Evolutionary conservation across 2,888 invertebrate species (phyloP).

Genomic region (Oscheius onirici): DNA sequence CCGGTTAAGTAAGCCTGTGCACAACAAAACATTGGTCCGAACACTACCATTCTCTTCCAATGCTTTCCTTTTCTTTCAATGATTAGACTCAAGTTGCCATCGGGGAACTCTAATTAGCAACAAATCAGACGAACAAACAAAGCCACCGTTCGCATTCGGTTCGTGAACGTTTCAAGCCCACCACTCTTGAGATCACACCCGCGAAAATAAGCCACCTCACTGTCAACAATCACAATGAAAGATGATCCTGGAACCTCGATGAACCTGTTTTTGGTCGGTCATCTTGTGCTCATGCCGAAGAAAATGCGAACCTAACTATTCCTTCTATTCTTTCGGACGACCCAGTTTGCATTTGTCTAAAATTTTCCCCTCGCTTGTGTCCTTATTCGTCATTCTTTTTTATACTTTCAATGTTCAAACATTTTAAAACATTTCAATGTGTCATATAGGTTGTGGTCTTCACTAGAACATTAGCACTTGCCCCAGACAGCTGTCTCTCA

Average conservation of each 20-base stretch:
- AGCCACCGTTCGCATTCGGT: not conserved
- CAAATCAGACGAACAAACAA: slow-evolving; percentile 15
- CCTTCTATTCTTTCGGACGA: no score
- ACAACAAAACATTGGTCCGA: not conserved
- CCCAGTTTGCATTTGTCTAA: no score
- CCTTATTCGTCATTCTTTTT: no score
- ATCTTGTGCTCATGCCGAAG: no score
- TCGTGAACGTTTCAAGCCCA: slow-evolving; percentile 33
- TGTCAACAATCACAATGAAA: slow-evolving; percentile 29
- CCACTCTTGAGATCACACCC: slow-evolving; percentile 30
- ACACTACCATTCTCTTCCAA: not conserved
- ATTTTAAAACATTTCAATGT: no score
- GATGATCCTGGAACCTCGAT: slow-evolving; percentile 13
- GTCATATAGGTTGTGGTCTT: no score
- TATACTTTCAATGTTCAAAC: no score
- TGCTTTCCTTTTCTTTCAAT: not conserved
- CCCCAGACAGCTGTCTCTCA: no score
- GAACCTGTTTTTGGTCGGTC: slow-evolving; percentile 3
- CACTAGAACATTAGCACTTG: no score
- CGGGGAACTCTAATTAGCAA: slow-evolving; percentile 16
- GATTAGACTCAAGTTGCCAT: not conserved
- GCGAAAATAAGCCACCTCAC: slow-evolving; percentile 33
- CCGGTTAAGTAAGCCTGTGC: slow-evolving; percentile 2
- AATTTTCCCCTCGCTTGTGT: no score
- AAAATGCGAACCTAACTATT: no score